Percentiles rank a stretch among this genome's conserved stretches.
Evolutionary conservation across 2,797 vertebrate genomes (phyloP).

Genomic region (Podarcis siculus): DNA sequence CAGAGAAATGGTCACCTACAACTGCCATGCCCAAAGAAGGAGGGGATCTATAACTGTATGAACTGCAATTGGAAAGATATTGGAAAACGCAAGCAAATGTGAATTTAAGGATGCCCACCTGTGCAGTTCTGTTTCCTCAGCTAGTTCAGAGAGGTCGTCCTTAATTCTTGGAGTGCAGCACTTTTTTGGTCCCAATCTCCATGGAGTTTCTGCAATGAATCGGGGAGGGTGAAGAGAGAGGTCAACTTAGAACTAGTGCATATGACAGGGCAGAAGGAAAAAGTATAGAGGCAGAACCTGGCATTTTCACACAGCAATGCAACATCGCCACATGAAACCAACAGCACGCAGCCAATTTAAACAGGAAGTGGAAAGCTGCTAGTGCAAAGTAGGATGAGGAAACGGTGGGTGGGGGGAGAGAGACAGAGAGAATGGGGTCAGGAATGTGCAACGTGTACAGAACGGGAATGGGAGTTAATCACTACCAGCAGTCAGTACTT

Average conservation of each 20-base stretch:
- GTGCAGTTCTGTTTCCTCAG: background rate
- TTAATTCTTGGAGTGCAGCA: background rate
- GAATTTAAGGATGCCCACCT: background rate
- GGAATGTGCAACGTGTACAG: constrained; percentile 29
- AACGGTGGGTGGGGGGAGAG: background rate
- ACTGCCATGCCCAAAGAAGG: background rate
- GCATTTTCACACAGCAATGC: background rate
- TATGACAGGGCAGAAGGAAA: background rate
- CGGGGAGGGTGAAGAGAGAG: background rate
- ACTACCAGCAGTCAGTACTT: constrained; percentile 15
- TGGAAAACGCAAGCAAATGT: background rate
- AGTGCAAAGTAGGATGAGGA: constrained; percentile 9
- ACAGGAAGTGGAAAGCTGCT: constrained; percentile 15
- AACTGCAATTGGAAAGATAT: background rate
- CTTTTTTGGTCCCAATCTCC: background rate
- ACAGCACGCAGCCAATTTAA: background rate
- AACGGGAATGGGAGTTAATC: constrained; percentile 16
- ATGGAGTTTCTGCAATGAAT: constrained; percentile 9
- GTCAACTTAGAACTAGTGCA: background rate
- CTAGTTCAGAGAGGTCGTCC: background rate
- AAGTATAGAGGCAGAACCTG: background rate
- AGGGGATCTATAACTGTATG: no score
- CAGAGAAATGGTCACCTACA: background rate
- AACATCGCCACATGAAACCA: background rate
- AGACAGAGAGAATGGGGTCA: background rate